Percentiles rank a stretch among this genome's conserved stretches.
These are phyloP conservation scores for Lycaena phlaeas DNA, from an alignment of 2,888 invertebrate genomes.

Conservation along the genomic window DNA sequence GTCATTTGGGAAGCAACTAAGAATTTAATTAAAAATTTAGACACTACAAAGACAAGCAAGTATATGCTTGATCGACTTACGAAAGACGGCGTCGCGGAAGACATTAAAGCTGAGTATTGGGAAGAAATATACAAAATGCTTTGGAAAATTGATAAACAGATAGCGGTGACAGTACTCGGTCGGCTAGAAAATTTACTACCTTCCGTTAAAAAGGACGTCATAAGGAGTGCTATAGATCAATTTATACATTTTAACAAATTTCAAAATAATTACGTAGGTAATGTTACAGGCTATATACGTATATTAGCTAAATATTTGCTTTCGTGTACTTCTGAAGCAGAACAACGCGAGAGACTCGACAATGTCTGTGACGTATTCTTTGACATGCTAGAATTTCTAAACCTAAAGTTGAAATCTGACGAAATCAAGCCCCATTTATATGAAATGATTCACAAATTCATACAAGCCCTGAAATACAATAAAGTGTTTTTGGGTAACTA, in stretches of 20 bases:
- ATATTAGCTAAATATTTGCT: constrained; percentile 36
- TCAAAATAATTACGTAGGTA: constrained; percentile 6
- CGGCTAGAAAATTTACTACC: constrained; percentile 26
- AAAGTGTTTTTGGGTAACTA: constrained; percentile 33
- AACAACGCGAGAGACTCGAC: constrained; percentile 25
- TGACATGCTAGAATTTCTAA: constrained; percentile 23
- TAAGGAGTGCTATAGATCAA: constrained; percentile 22
- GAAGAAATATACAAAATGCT: constrained; percentile 25
- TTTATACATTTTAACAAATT: constrained; percentile 22
- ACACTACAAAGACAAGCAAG: constrained; percentile 19
- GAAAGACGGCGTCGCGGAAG: constrained; percentile 24
- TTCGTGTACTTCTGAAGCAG: constrained; percentile 26
- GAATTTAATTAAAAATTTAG: constrained; percentile 24
- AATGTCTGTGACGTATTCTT: constrained; percentile 29
- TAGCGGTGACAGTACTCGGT: constrained; percentile 22
- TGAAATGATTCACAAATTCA: constrained; percentile 23
- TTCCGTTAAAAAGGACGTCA: constrained; percentile 23
- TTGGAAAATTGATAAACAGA: constrained; percentile 18
- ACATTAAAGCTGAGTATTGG: constrained; percentile 34
- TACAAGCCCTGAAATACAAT: constrained; percentile 30
- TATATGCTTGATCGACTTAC: constrained; percentile 11
- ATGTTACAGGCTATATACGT: too few species aligned
- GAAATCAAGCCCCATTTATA: constrained; percentile 2
- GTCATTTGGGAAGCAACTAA: constrained; percentile 34
- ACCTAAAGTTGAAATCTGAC: constrained; percentile 12